These are phyloP conservation scores for Patiria pectinifera DNA, from an alignment of 53 echinoderm and acorn worm species.

Conservation along the genomic window DNA sequence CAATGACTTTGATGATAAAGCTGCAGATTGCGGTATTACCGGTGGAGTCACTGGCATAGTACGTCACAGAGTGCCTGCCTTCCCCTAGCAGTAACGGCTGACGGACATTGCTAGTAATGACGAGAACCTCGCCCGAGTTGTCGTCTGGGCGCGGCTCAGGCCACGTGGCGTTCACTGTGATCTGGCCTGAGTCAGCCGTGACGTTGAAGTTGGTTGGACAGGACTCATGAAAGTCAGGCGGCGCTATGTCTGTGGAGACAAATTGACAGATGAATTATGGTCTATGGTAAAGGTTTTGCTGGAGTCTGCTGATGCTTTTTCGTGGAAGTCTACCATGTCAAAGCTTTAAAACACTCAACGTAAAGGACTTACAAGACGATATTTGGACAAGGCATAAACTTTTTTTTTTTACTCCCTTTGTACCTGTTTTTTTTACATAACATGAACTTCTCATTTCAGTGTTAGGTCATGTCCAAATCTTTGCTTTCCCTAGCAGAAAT, in stretches of 20 bases:
- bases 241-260: conserved; percentile 32
- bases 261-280: neutral
- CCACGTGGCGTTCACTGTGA: conserved; percentile 49
- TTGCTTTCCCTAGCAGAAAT: no score
- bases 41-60: conserved; percentile 63
- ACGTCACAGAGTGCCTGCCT: conserved; percentile 55
- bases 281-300: neutral
- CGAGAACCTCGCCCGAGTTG: conserved; percentile 58
- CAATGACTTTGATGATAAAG: conserved; percentile 65
- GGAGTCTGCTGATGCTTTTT: no score
- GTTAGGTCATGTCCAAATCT: no score
- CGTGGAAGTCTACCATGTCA: no score
- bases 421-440: no score
- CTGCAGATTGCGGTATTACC: conserved; percentile 70
- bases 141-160: conserved; percentile 48
- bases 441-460: no score
- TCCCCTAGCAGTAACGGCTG: conserved; percentile 55
- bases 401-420: no score
- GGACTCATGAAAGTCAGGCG: conserved; percentile 68
- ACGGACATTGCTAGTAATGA: conserved; percentile 18
- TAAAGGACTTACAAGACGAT: no score
- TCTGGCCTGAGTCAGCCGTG: conserved; percentile 65
- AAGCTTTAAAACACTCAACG: no score
- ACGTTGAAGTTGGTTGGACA: conserved; percentile 63
- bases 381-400: no score